Percentiles rank a stretch among this genome's conserved stretches.
phyloP scores from a whole-genome alignment of 53 echinoderm and acorn worm genomes.

The Stichopus horrens region DNA sequence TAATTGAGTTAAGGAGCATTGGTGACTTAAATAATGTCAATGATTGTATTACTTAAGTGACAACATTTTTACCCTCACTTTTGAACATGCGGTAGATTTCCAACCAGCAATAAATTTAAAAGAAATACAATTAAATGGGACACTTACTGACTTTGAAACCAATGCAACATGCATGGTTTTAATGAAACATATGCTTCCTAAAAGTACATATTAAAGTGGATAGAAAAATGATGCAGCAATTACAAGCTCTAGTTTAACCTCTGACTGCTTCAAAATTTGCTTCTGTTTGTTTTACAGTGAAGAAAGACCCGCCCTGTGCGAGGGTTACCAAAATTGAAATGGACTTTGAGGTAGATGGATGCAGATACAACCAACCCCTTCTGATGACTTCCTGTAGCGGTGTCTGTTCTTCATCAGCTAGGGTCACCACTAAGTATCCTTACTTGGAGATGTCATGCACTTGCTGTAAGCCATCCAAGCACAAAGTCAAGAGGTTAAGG shows the following conservation, averaged over 20 bases:
- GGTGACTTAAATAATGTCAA: too few relatives aligned
- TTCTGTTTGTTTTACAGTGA: background rate
- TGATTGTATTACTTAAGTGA: too few relatives aligned
- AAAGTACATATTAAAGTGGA: too few relatives aligned
- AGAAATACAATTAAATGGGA: too few relatives aligned
- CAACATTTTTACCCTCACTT: too few relatives aligned
- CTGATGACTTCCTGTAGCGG: constrained; percentile 51
- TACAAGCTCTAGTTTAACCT: background rate
- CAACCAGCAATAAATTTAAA: too few relatives aligned
- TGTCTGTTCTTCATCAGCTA: constrained; percentile 45
- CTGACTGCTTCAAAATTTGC: background rate
- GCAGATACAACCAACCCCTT: constrained; percentile 37
- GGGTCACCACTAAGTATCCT: background rate
- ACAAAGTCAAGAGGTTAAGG: background rate
- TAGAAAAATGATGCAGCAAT: too few relatives aligned
- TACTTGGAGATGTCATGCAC: constrained; percentile 47
- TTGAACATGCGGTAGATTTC: too few relatives aligned
- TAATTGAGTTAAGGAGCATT: too few relatives aligned
- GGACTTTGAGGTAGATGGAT: background rate
- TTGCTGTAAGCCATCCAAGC: constrained; percentile 53
- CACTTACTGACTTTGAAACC: too few relatives aligned
- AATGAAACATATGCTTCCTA: too few relatives aligned
- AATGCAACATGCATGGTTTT: too few relatives aligned
- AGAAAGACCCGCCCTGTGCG: background rate
- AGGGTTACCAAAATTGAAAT: background rate